These are phyloP conservation scores for Nomada lathburiana DNA, from an alignment of 2,888 invertebrate species.

Conservation along the genomic window DNA sequence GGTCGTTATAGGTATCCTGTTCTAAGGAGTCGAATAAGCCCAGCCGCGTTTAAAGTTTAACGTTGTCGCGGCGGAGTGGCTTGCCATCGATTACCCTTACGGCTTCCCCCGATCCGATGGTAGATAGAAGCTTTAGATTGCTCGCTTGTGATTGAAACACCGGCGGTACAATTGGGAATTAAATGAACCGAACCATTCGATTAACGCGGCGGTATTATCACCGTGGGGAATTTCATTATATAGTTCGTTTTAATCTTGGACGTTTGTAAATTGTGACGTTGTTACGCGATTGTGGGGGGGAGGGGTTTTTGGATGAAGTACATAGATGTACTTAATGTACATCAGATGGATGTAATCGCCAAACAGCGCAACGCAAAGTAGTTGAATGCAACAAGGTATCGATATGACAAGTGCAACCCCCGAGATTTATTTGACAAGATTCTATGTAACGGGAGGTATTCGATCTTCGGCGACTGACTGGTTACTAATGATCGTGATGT, in stretches of 20 bases:
- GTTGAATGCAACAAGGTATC: too few species aligned
- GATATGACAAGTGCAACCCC: too few species aligned
- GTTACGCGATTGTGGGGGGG: too few species aligned
- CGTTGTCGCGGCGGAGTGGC: conserved; percentile 44
- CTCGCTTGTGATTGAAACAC: conserved; percentile 22
- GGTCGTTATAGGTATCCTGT: background rate
- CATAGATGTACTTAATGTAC: too few species aligned
- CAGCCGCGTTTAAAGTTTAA: conserved; percentile 41
- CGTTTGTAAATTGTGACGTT: background rate
- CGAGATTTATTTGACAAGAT: too few species aligned
- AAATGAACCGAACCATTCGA: background rate
- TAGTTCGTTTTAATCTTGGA: too few species aligned
- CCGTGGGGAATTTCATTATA: background rate
- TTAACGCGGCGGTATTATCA: background rate
- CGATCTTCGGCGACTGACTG: too few species aligned
- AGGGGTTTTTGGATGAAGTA: too few species aligned
- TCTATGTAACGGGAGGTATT: too few species aligned
- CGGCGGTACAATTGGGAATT: background rate
- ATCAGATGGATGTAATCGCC: too few species aligned
- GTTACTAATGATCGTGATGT: too few species aligned
- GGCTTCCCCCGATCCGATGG: conserved; percentile 46
- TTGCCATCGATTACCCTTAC: conserved; percentile 31
- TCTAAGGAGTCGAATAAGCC: conserved; percentile 18
- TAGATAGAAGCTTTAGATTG: conserved; percentile 35
- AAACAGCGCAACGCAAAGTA: too few species aligned